These are phyloP conservation scores for Tetragonula clypearis DNA, from an alignment of 1,140 invertebrate genomes.

Conservation along the genomic window DNA sequence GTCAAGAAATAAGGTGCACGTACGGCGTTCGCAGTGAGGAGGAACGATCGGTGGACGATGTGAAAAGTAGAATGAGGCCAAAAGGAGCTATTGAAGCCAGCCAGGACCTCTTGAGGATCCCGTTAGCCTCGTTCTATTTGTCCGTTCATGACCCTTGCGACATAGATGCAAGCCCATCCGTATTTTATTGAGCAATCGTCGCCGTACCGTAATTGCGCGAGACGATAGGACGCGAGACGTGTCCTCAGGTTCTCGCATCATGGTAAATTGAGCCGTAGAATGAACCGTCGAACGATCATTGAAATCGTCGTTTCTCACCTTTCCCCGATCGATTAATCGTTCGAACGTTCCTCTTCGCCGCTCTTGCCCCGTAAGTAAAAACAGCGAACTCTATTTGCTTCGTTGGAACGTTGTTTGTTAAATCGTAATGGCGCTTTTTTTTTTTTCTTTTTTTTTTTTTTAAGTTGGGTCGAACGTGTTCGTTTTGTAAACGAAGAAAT, in stretches of 20 bases:
- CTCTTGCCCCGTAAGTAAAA: no score
- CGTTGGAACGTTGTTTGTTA: background rate
- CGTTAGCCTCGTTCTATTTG: constrained; percentile 55
- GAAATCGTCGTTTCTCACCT: constrained; percentile 12
- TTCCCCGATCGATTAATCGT: background rate
- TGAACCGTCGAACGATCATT: background rate
- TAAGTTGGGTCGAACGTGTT: no score
- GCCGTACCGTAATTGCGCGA: constrained; percentile 35
- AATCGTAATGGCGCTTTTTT: background rate
- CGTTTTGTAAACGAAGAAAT: no score
- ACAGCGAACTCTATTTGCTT: background rate
- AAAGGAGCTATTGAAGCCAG: constrained; percentile 45
- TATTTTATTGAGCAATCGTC: constrained; percentile 49
- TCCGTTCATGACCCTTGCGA: constrained; percentile 45
- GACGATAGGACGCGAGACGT: background rate
- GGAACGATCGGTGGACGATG: background rate
- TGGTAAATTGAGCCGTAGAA: background rate
- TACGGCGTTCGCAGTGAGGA: constrained; percentile 7
- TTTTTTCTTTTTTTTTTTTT: background rate
- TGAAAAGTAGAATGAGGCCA: constrained; percentile 34
- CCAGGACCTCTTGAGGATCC: constrained; percentile 47
- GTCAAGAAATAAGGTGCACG: constrained; percentile 22
- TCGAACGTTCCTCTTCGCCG: background rate
- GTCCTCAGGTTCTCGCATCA: background rate
- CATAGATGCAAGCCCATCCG: constrained; percentile 39